Evolutionary conservation across 2,888 invertebrate species (phyloP).

Genomic region (Mythimna ferrago): DNA sequence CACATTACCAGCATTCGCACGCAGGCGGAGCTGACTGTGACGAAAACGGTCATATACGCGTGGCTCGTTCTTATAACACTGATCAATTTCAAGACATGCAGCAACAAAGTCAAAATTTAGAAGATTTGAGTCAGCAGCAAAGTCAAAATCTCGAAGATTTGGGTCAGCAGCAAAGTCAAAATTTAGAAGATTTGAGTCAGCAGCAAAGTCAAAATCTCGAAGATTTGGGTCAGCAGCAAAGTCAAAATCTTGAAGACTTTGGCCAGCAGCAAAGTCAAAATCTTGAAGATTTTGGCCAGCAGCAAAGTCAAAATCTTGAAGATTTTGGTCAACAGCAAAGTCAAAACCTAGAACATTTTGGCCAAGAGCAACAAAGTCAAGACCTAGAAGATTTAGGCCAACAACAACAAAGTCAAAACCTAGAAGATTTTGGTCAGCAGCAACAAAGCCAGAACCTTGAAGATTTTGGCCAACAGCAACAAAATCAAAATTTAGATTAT

Average conservation of each 20-base stretch:
- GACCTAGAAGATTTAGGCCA: conserved; percentile 36
- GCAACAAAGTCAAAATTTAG: conserved; percentile 51
- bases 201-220: conserved; percentile 35
- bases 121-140: conserved; percentile 39
- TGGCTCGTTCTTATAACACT: conserved; percentile 76
- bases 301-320: conserved; percentile 20
- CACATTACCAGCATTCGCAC: conserved; percentile 67
- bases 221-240: conserved; percentile 24
- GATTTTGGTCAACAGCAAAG: conserved; percentile 30
- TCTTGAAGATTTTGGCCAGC: conserved; percentile 19
- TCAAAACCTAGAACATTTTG: conserved; percentile 20
- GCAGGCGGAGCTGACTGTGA: conserved; percentile 77
- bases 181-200: conserved; percentile 29
- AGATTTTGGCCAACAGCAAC: conserved; percentile 19
- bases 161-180: conserved; percentile 23
- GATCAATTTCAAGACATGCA: conserved; percentile 62
- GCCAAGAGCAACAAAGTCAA: conserved; percentile 28
- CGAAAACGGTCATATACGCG: conserved; percentile 76
- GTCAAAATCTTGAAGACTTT: conserved; percentile 26
- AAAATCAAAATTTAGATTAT: conserved; percentile 9
- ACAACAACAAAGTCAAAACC: conserved; percentile 38
- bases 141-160: conserved; percentile 20
- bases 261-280: conserved; percentile 40
- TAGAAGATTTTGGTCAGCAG: conserved; percentile 23
- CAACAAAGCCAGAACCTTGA: conserved; percentile 21